Evolutionary conservation across 2,113 vertebrate species (phyloP).

Genomic region (Cisticola juncidis): DNA sequence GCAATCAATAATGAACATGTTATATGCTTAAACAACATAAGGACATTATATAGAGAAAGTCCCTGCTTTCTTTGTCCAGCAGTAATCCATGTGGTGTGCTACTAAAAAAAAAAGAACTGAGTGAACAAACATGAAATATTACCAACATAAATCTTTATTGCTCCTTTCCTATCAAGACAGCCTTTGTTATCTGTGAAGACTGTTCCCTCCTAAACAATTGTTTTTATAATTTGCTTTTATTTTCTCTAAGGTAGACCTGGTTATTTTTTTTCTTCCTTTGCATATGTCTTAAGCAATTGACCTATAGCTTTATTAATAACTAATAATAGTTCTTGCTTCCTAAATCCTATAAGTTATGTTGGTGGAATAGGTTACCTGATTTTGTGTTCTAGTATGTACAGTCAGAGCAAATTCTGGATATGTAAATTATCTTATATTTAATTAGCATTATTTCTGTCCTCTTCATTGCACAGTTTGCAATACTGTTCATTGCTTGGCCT

Average conservation of each 20-base stretch:
- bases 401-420: background rate
- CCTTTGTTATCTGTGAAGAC: background rate
- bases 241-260: background rate
- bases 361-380: background rate
- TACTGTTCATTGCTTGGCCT: background rate
- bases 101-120: background rate
- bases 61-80: too few species aligned
- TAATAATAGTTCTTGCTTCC: background rate
- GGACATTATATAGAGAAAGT: too few species aligned
- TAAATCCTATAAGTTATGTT: background rate
- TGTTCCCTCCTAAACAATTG: background rate
- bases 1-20: too few species aligned
- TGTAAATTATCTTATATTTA: background rate
- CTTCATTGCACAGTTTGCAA: background rate
- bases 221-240: background rate
- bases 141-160: background rate
- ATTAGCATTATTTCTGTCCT: background rate
- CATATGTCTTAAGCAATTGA: background rate
- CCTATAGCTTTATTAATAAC: background rate
- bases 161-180: background rate
- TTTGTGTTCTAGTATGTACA: background rate
- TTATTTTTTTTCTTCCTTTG: too few species aligned
- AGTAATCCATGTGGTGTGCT: background rate
- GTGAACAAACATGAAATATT: background rate
- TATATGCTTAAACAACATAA: too few species aligned